Evolutionary conservation across 2,797 vertebrate genomes (phyloP).

Genomic region (Rhynchonycteris naso): DNA sequence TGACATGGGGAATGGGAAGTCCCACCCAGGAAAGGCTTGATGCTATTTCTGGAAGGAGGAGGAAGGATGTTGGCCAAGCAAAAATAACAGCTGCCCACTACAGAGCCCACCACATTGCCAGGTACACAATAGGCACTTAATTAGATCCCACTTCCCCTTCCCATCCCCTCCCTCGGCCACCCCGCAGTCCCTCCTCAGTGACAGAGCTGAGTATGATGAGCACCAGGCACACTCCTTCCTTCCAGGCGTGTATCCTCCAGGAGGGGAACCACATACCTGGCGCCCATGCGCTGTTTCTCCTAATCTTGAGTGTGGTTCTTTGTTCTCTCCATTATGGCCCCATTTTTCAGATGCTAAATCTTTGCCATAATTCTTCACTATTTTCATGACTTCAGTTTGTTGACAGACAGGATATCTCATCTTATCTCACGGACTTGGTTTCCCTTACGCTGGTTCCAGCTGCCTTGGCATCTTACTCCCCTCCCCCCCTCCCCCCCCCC

Average conservation of each 20-base stretch:
- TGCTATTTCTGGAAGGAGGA: conserved; percentile 49
- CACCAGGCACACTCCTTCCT: not conserved
- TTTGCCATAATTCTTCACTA: not conserved
- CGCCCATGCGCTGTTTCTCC: not conserved
- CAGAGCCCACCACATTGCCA: not conserved
- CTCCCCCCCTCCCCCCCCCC: not conserved
- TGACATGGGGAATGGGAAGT: not conserved
- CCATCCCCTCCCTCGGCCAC: not conserved
- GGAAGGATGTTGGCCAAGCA: not conserved
- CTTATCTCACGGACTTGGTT: not conserved
- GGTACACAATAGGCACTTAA: not conserved
- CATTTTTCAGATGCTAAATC: not conserved
- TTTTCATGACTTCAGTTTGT: not conserved
- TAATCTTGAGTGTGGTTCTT: not conserved
- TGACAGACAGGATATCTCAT: not conserved
- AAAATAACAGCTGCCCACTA: not conserved
- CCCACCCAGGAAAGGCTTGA: not conserved
- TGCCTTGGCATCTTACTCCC: not conserved
- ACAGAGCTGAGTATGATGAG: not conserved
- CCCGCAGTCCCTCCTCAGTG: not conserved
- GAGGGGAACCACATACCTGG: not conserved
- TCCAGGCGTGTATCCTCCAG: not conserved
- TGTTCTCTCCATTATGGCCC: not conserved
- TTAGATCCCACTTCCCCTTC: not conserved
- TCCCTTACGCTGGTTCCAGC: not conserved